Evolutionary conservation across 2,113 vertebrate species (phyloP).

Genomic region (Ceratotherium simum): DNA sequence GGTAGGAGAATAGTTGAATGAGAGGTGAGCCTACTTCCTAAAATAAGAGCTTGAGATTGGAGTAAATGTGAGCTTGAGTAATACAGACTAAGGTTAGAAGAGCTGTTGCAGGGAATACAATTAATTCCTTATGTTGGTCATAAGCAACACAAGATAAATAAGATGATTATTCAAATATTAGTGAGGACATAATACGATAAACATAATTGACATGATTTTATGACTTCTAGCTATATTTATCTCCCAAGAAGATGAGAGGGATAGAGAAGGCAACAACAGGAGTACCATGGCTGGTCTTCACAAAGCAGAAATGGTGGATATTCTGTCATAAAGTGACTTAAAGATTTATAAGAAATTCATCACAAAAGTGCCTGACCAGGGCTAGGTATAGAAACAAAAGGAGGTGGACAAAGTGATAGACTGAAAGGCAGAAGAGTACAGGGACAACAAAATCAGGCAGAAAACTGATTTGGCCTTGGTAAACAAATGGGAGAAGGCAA

Average conservation of each 20-base stretch:
- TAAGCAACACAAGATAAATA: background rate
- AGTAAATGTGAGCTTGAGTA: background rate
- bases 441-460: background rate
- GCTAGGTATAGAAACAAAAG: background rate
- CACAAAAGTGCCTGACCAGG: background rate
- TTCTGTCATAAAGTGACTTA: background rate
- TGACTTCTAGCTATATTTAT: background rate
- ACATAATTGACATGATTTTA: background rate
- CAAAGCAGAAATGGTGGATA: background rate
- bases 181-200: background rate
- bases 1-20: background rate
- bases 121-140: background rate
- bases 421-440: background rate
- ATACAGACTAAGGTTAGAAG: background rate
- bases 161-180: background rate
- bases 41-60: background rate
- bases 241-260: background rate
- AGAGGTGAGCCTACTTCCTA: background rate
- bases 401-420: background rate
- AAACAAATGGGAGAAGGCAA: background rate
- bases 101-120: background rate
- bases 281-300: background rate
- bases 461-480: background rate
- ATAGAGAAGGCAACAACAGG: background rate
- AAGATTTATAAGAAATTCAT: background rate